Percentiles rank a stretch among this genome's conserved stretches.
Evolutionary conservation across 2,797 vertebrate genomes (phyloP).

Genomic region (Sebastes hubbsi): DNA sequence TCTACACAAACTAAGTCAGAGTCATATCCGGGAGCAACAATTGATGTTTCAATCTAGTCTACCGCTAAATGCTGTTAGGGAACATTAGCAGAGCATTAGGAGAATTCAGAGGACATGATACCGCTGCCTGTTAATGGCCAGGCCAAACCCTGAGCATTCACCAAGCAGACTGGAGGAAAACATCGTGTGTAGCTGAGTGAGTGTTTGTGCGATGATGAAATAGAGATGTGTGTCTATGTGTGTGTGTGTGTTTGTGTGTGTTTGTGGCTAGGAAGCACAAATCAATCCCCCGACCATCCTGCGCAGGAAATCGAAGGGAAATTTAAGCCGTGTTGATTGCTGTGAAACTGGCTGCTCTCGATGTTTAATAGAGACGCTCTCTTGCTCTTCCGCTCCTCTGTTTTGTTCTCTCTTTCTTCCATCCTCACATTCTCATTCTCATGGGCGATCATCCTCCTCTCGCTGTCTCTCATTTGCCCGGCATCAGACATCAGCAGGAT

Average conservation of each 20-base stretch:
- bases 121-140: conserved; percentile 53
- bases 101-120: conserved; percentile 56
- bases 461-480: background rate
- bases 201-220: conserved; percentile 4
- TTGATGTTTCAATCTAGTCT: conserved; percentile 62
- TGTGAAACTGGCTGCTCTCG: conserved; percentile 49
- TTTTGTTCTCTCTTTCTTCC: background rate
- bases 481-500: background rate
- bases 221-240: conserved; percentile 4
- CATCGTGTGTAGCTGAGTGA: background rate
- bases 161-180: conserved; percentile 21
- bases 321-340: conserved; percentile 65
- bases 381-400: background rate
- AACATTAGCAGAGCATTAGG: conserved; percentile 74
- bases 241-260: conserved; percentile 19
- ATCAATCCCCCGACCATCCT: conserved; percentile 66
- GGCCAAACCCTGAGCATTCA: background rate
- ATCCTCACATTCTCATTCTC: background rate
- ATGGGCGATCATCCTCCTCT: background rate
- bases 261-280: conserved; percentile 34
- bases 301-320: conserved; percentile 74
- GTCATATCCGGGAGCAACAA: conserved; percentile 68
- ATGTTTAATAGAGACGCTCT: conserved; percentile 51
- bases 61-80: conserved; percentile 69
- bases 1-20: conserved; percentile 46